Base-by-base conservation (phyloP, 2,888 invertebrate species). In the Lissonota sp. region DNA sequence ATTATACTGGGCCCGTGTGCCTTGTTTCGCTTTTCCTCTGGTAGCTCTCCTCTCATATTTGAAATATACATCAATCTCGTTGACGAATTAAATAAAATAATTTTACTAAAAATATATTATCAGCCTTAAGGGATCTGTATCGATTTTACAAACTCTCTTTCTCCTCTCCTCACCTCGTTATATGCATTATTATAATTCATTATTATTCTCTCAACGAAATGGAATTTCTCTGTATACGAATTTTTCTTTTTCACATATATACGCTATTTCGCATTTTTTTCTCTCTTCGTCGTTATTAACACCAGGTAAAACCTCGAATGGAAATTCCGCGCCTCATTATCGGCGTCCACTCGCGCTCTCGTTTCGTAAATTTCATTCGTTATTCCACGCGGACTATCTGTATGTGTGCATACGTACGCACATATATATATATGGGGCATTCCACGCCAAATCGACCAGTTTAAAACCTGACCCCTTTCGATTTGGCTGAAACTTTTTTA, bases 1-100 rank as follows among this genome's bases (percentile, higher is more conserved):
- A 77, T 77, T 77, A 77, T 77, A 71, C 39, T 55, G 55, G 39
- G 39, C 73, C 62, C 49, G 72, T 72, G 72, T 75, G 71, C 72
- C 26, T 72, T 72, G 75, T 80, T 76, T 74, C 82, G 42, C 51
- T 53, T 39, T 46, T 39, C 53, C 46, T 39, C 37, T 55, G 12
- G 12, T 39, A 40, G 5, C 63, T n/a, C 55, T 51, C 58, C 49
- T 40, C 60, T 60, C 49, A 16, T 40, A 46, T 60, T 40, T 51
- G 14, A 53, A 53, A 53, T 53, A 53, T 14, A 53, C 49, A 16
- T 71, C 53, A n/a, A 26, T 53, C 60, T 40, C 64, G 39, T 49
- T 55, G 57, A 57, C 57, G 76, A 77, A 76, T 67, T 60, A 37
- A 69, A 77, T 77, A 77, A 77, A 77, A 46, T 57, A 64, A 70